Percentiles rank a stretch among this genome's conserved stretches.
Evolutionary conservation across 2,113 vertebrate genomes (phyloP).

Genomic region (Vulpes lagopus): DNA sequence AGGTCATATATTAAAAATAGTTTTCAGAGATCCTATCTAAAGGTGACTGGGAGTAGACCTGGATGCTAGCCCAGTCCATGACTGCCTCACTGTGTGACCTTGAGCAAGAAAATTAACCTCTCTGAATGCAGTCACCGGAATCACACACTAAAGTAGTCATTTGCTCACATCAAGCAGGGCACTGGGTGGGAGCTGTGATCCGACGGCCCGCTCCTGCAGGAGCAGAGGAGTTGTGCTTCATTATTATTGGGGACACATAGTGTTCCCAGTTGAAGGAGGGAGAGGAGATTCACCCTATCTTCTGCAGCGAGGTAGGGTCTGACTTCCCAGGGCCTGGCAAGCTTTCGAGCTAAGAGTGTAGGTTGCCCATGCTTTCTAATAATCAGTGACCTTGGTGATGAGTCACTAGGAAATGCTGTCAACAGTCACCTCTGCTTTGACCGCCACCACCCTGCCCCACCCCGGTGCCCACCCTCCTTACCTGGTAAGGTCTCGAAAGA

Average conservation of each 20-base stretch:
- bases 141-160: not conserved
- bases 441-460: no score
- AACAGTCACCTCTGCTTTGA: not conserved
- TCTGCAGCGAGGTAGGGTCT: not conserved
- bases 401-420: not conserved
- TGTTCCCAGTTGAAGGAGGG: not conserved
- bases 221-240: no score
- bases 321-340: not conserved
- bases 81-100: not conserved
- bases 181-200: no score
- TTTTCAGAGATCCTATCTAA: conserved; percentile 28
- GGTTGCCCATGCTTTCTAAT: not conserved
- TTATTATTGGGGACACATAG: not conserved
- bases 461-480: not conserved
- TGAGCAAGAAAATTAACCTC: not conserved
- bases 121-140: not conserved
- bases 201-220: not conserved
- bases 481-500: not conserved
- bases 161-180: not conserved
- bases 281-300: not conserved
- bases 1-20: conserved; percentile 30
- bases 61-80: not conserved
- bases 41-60: not conserved
- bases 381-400: not conserved
- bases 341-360: not conserved